phyloP scores from a whole-genome alignment of 2,113 vertebrate species.

The Columba janthina region DNA sequence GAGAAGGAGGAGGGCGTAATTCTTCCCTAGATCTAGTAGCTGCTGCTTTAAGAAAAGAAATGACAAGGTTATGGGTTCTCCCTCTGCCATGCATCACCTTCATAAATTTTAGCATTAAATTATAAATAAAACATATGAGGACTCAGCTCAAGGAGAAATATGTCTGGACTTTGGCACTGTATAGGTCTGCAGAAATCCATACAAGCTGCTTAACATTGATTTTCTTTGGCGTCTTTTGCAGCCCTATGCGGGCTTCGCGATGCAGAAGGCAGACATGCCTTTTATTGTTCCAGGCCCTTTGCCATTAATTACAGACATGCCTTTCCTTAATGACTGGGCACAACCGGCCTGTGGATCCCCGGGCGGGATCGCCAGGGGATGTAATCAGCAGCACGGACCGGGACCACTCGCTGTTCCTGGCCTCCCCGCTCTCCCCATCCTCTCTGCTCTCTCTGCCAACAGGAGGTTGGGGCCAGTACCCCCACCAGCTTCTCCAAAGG shows the following conservation, averaged over 20 bases:
- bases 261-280: constrained; percentile 57
- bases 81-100: constrained; percentile 33
- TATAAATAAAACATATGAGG: constrained; percentile 66
- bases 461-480: background rate
- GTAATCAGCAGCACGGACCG: background rate
- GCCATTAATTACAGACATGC: constrained; percentile 62
- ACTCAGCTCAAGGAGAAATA: constrained; percentile 59
- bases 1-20: background rate
- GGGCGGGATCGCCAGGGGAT: constrained; percentile 5
- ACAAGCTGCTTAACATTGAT: constrained; percentile 66
- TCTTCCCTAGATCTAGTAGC: constrained; percentile 28
- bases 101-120: constrained; percentile 66
- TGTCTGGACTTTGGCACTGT: constrained; percentile 64
- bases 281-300: constrained; percentile 47
- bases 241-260: background rate
- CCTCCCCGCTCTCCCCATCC: background rate
- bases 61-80: constrained; percentile 45
- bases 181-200: constrained; percentile 62
- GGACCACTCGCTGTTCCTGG: background rate
- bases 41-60: constrained; percentile 58
- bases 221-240: constrained; percentile 62
- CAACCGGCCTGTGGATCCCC: background rate
- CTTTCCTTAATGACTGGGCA: constrained; percentile 44
- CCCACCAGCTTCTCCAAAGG: background rate
- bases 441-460: background rate